Evolutionary conservation across 2,113 vertebrate species (phyloP), one percentile per base, ranked within the genome.

Genomic region (Ammodytes dubius): DNA sequence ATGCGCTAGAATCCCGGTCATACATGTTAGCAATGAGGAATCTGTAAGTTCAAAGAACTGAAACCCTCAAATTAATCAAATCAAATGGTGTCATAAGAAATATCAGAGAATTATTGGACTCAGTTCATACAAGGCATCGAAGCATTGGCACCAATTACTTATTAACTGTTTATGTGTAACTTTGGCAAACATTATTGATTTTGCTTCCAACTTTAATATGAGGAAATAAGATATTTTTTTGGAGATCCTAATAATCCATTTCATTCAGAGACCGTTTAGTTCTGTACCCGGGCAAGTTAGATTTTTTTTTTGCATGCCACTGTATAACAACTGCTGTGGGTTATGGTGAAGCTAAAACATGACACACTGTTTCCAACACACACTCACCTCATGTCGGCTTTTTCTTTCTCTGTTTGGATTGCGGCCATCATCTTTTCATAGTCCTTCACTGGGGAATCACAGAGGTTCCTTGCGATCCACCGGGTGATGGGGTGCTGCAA

Each of bases 401-500:
- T 99, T 77, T 95, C 96, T 0, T 91, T 46, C 91, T 99, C 97
- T 0, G 91, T 43, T 0, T 96, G 86, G 76, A 99, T 67, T 43
- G 94, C 4, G 64, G 97, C 96, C 97, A 99, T 91, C 85, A 95
- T 83, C 87, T 96, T 98, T 89, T 99, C 98, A 74, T 99, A 99
- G 59, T 96, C 75, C 89, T 99, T 98, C 82, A 96, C 97, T 39
- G 97, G 97, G 35, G 94, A 70, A 39, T 98, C 96, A 35, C 88
- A 95, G 0, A 97, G 0, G 68, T 92, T 92, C 52, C 95, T 92
- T 27, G 92, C 71, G 78, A 99, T 96, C 96, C 96, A 99, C 78
- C 98, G 95, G 74, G 93, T 98, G 91, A 99, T 98, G 69, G 98
- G 98, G 75, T 99, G 98, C 98, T 99, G 79, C 12, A 87, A 77